Evolutionary conservation across 2,797 vertebrate species (phyloP), one percentile per base, ranked within the genome.

Genomic region (Parambassis ranga): DNA sequence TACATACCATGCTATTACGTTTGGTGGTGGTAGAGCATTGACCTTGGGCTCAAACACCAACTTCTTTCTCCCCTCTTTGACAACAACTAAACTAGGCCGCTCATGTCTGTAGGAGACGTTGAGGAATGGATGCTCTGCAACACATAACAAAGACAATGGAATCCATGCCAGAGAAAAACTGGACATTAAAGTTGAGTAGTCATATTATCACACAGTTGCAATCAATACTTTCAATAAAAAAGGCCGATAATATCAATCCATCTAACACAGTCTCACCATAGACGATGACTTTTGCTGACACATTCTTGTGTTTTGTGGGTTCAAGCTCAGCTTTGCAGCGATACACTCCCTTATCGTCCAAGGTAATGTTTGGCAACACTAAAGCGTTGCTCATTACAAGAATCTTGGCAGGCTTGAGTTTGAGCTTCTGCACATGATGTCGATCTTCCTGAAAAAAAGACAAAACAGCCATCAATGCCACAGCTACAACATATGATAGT

Each of bases 71-170:
- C 93, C 93, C 22, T 92, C 91, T 7, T 4, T 31, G 7, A 75
- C 82, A 19, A 71, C 75, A 0, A 92, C 64, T 18, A 2, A 35
- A 10, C 24, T 70, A 1, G 19, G 35, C 2, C 22, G 48, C 0
- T 65, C 79, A 39, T 75, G 80, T 75, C 65, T 93, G 63, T 92
- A 84, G 6, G 84, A 87, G 14, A 94, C 57, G 0, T 77, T 90
- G 20, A 97, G 60, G 84, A 91, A 96, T 27, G 95, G 90, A 71
- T 93, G 92, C 44, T 95, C 96, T 98, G 86, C 41, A 87, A 87
- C 26, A 65, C 76, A 59, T 8, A 4, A 47, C 9, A 37, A 36
- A 35, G 4, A 51, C 2, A 44, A 47, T 24, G 1, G 1, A 57
- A 15, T 42, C 2, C 4, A 28, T 30, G 14, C 5, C 4, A 16